Conservation (phyloP, 2,888 invertebrate genomes). For the Agriopis aurantiaria region DNA sequence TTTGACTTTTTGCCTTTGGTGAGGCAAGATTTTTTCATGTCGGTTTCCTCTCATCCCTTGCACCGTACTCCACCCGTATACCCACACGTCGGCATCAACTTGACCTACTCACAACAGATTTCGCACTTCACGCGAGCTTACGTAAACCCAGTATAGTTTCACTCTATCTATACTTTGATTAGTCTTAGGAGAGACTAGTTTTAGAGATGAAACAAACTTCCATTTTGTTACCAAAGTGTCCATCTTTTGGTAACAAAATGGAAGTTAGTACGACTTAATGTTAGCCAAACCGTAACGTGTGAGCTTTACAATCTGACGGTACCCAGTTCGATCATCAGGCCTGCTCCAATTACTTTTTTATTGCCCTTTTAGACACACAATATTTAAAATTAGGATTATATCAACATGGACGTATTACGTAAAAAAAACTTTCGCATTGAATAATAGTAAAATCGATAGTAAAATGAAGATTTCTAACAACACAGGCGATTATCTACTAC, state of each 20-base stretch:
- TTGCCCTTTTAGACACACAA: too few species aligned
- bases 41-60: constrained; percentile 13
- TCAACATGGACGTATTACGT: background rate
- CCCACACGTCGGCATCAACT: constrained; percentile 51
- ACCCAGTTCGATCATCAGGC: too few species aligned
- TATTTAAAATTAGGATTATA: too few species aligned
- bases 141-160: constrained; percentile 51
- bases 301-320: too few species aligned
- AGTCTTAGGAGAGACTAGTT: constrained; percentile 16
- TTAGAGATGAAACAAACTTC: background rate
- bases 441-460: too few species aligned
- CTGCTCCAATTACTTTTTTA: too few species aligned
- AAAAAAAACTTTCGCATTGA: too few species aligned
- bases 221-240: background rate
- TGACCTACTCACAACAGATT: constrained; percentile 67
- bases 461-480: too few species aligned
- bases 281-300: too few species aligned
- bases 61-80: constrained; percentile 17
- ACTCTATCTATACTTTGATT: constrained; percentile 47
- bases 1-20: background rate
- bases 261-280: background rate
- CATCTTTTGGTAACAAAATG: background rate
- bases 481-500: too few species aligned
- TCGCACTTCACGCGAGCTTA: constrained; percentile 60
- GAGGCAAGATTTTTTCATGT: background rate